phyloP scores from a whole-genome alignment of 1,140 invertebrate genomes.

The Drosophila elegans region DNA sequence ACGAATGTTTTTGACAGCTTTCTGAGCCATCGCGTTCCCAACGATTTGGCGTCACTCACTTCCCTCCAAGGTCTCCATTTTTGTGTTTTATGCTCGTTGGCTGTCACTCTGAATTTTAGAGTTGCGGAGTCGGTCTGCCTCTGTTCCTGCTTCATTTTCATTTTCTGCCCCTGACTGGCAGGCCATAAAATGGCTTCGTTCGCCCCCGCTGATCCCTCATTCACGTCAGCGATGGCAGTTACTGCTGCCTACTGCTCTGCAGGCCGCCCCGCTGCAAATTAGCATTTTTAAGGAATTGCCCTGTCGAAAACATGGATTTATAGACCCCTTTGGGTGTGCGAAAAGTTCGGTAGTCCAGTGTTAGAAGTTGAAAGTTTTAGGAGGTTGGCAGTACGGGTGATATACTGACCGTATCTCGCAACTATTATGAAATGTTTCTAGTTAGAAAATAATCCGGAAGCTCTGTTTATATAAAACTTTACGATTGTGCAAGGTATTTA shows the following conservation, averaged over 20 bases:
- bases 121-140: slow-evolving; percentile 4
- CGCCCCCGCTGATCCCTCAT: slow-evolving; percentile 15
- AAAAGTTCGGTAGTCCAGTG: slow-evolving; percentile 4
- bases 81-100: slow-evolving; percentile 29
- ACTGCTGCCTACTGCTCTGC: slow-evolving; percentile 16
- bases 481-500: too few relatives aligned
- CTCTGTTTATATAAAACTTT: too few relatives aligned
- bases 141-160: slow-evolving; percentile 2
- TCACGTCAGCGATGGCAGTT: slow-evolving; percentile 28
- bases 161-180: slow-evolving; percentile 33
- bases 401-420: too few relatives aligned
- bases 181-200: slow-evolving; percentile 42
- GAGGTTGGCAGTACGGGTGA: background rate
- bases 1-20: slow-evolving; percentile 29
- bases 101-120: slow-evolving; percentile 5
- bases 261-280: slow-evolving; percentile 46
- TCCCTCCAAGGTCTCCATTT: slow-evolving; percentile 24
- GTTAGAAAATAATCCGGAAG: too few relatives aligned
- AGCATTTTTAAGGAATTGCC: slow-evolving; percentile 65
- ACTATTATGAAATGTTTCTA: too few relatives aligned
- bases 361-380: background rate
- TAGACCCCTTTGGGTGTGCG: slow-evolving; percentile 5
- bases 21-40: slow-evolving; percentile 4
- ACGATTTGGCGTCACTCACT: slow-evolving; percentile 1
- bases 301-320: slow-evolving; percentile 56